Evolutionary conservation across 2,113 vertebrate genomes (phyloP), one percentile per base, ranked within the genome.

Genomic region (Lagenorhynchus albirostris): DNA sequence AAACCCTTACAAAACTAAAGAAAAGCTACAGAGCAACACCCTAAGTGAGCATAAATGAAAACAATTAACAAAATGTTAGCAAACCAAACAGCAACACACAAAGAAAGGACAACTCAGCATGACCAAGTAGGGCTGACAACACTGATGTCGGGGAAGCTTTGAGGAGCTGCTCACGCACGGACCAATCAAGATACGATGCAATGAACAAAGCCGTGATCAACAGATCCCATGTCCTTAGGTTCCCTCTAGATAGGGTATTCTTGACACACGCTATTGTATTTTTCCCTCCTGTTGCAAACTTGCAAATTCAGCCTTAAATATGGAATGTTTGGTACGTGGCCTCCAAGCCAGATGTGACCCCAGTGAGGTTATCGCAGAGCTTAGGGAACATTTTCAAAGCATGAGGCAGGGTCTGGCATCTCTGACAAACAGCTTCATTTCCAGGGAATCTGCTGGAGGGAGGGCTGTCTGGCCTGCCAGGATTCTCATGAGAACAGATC

Each of bases 301-400:
- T 73, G 38, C 53, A 62, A 23, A 38, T 31, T 84, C 81, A 82
- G 60, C 71, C 67, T 53, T 74, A 41, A 29, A 25, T 55, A 20
- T 15, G 55, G 11, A 65, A 74, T 11, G n/a, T 29, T 58, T 80
- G 68, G 29, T 38, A 18, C 2, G 23, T 31, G 74, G 70, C 74
- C 74, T 60, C 68, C 50, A 31, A 25, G 77, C 95, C 93, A 89
- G 81, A 71, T 79, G 94, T 88, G 94, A 91, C 92, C 95, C 68
- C 36, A 10, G 44, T 2, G 63, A 95, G 88, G 80, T 97, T 94
- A 96, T 96, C 95, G 1, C 33, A 21, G 71, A 84, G 68, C 90
- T 71, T 60, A 74, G 89, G 29, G 38, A 67, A 62, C 73, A 50
- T 86, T 88, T 89, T 92, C 90, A 80, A 63, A 79, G 5, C n/a